Percentiles rank a stretch among this genome's conserved stretches.
These are phyloP conservation scores for Heterocephalus glaber DNA, from an alignment of 2,113 vertebrate species.

Conservation along the genomic window DNA sequence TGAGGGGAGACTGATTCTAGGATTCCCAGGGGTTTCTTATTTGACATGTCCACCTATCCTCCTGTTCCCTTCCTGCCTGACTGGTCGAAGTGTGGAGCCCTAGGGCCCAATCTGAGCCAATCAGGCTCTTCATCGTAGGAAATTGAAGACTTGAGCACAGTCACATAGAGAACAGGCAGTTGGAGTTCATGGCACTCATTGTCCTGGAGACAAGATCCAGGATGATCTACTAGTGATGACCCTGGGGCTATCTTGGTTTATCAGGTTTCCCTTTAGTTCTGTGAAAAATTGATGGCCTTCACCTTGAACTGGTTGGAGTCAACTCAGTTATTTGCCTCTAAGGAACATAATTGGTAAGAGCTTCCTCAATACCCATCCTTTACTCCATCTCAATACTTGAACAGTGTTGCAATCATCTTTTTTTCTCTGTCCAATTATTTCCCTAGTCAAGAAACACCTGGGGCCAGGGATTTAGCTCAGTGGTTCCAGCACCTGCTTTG, in stretches of 20 bases:
- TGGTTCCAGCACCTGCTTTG: no score
- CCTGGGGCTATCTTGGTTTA: not conserved
- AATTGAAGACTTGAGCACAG: not conserved
- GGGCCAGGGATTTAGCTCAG: no score
- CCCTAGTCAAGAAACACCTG: not conserved
- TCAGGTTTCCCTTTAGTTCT: not conserved
- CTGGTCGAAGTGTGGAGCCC: not conserved
- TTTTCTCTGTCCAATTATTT: not conserved
- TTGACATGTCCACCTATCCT: not conserved
- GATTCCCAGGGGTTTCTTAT: not conserved
- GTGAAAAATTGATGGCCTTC: not conserved
- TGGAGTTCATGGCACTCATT: not conserved
- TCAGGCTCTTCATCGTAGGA: not conserved
- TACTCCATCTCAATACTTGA: no score
- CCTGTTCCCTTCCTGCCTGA: not conserved
- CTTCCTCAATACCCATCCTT: not conserved
- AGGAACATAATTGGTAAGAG: not conserved
- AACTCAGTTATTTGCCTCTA: not conserved
- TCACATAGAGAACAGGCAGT: not conserved
- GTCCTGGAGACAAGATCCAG: not conserved
- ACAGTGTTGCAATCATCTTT: not conserved
- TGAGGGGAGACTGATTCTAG: not conserved
- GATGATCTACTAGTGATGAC: not conserved
- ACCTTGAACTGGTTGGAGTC: constrained; percentile 7
- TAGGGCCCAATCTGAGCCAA: not conserved